These are phyloP conservation scores for Solea senegalensis DNA, from an alignment of 2,113 vertebrate genomes.

Conservation along the genomic window DNA sequence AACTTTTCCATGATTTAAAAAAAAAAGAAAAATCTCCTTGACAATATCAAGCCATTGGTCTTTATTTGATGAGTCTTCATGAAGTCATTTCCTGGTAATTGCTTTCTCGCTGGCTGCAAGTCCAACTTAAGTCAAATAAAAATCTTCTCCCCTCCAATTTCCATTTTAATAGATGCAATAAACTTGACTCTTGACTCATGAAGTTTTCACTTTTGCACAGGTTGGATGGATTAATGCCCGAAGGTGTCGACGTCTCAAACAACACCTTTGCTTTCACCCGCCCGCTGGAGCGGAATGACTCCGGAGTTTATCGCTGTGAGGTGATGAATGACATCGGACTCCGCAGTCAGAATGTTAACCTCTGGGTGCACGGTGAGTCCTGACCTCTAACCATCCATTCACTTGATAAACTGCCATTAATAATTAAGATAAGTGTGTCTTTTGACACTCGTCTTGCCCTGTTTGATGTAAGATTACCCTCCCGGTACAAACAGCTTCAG, in stretches of 20 bases:
- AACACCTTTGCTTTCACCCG: conserved; percentile 88
- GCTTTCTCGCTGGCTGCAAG: too few relatives aligned
- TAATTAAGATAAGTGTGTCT: not conserved
- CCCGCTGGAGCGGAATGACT: conserved; percentile 90
- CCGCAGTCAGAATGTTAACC: conserved; percentile 85
- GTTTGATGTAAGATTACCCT: conserved; percentile 39
- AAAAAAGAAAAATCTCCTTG: too few relatives aligned
- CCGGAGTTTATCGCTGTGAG: conserved; percentile 91
- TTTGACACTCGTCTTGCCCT: conserved; percentile 21
- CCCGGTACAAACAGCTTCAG: conserved; percentile 15
- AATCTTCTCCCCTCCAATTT: too few relatives aligned
- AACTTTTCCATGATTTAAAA: too few relatives aligned
- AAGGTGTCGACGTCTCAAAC: conserved; percentile 86
- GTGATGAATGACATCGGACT: conserved; percentile 90
- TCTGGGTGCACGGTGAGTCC: conserved; percentile 89
- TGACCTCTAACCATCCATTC: not conserved
- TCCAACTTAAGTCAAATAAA: too few relatives aligned
- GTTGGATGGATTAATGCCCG: conserved; percentile 89
- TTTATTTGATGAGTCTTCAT: too few relatives aligned
- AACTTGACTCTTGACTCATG: too few relatives aligned
- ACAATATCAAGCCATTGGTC: too few relatives aligned
- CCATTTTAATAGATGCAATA: too few relatives aligned
- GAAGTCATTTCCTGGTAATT: too few relatives aligned
- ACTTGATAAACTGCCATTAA: not conserved
- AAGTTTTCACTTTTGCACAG: conserved; percentile 72